These are phyloP conservation scores for Uropetala carovei DNA, from an alignment of 2,888 invertebrate species.

Conservation along the genomic window DNA sequence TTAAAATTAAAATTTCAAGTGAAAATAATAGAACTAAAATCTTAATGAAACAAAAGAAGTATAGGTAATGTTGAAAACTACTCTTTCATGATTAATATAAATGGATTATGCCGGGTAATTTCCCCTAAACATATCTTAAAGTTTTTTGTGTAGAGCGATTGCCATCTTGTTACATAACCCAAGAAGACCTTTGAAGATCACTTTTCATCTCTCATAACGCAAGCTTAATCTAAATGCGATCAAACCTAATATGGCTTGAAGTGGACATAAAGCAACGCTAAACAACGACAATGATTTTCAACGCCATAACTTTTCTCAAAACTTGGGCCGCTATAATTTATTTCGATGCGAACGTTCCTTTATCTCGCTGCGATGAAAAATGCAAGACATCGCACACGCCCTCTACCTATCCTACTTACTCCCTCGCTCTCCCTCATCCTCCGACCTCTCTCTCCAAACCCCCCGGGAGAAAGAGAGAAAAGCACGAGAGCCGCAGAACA, in stretches of 20 bases:
- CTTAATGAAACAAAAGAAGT: no score
- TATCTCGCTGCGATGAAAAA: constrained; percentile 58
- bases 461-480: background rate
- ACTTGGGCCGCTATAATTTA: constrained; percentile 48
- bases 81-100: no score
- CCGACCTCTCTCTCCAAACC: background rate
- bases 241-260: constrained; percentile 33
- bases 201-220: background rate
- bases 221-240: constrained; percentile 48
- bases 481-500: constrained; percentile 53
- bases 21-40: no score
- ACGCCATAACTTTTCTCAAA: constrained; percentile 60
- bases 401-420: background rate
- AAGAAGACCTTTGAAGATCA: background rate
- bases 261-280: constrained; percentile 28
- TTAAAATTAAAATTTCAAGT: no score
- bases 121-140: no score
- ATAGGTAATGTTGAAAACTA: no score
- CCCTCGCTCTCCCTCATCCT: constrained; percentile 7
- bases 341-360: constrained; percentile 40
- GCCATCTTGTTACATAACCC: background rate
- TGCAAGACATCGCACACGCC: constrained; percentile 56
- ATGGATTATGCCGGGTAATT: no score
- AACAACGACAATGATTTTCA: constrained; percentile 44
- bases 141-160: background rate